A percentile compares a stretch with the other conserved stretches of the same genome.
Evolutionary conservation across 2,888 invertebrate species (phyloP).

Genomic region (Polydrusus cervinus): DNA sequence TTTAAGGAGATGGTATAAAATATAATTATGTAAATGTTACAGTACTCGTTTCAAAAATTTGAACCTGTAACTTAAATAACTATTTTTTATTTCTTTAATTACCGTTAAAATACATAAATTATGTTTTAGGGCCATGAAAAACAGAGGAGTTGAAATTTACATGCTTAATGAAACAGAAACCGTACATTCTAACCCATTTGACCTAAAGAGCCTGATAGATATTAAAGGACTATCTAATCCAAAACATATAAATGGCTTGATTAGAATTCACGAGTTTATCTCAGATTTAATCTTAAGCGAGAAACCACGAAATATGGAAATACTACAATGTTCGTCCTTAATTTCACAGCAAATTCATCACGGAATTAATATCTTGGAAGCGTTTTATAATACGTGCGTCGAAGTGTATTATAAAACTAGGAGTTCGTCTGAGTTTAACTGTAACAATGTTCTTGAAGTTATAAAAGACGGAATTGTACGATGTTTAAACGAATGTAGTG

Average conservation of each 20-base stretch:
- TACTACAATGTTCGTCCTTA: constrained; percentile 79
- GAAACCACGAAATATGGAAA: constrained; percentile 77
- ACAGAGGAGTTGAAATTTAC: constrained; percentile 95
- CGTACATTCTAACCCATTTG: constrained; percentile 64
- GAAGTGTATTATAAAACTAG: constrained; percentile 77
- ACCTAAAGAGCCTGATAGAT: constrained; percentile 74
- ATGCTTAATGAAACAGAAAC: constrained; percentile 63
- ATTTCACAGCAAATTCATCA: constrained; percentile 78
- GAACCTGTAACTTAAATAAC: neutral
- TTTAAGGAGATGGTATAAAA: too few relatives aligned
- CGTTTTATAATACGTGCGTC: constrained; percentile 75
- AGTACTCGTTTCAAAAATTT: too few relatives aligned
- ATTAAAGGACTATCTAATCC: constrained; percentile 69
- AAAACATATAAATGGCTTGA: constrained; percentile 64
- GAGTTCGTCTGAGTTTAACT: constrained; percentile 64
- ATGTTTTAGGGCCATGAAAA: constrained; percentile 91
- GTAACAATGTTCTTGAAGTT: constrained; percentile 71
- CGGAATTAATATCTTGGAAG: constrained; percentile 75
- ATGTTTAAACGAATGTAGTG: constrained; percentile 45
- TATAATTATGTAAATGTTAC: too few relatives aligned
- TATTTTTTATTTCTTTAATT: neutral
- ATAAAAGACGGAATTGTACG: constrained; percentile 72
- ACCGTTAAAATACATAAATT: neutral
- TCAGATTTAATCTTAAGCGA: constrained; percentile 73
- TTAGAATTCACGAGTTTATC: constrained; percentile 72